phyloP scores from a whole-genome alignment of 2,797 vertebrate genomes.

The Echeneis naucrates region DNA sequence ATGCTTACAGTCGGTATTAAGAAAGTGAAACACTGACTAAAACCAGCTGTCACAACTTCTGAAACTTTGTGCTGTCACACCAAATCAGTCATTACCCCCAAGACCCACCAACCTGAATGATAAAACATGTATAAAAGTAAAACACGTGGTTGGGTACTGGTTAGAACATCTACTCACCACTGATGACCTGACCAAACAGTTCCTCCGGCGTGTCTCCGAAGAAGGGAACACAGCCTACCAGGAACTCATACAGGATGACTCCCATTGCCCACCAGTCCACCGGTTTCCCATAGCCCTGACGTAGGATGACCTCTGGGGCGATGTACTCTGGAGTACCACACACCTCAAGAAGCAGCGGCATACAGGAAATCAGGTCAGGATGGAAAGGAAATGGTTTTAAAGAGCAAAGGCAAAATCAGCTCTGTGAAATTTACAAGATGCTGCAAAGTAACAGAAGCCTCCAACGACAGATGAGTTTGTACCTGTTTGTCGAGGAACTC shows the following conservation, averaged over 20 bases:
- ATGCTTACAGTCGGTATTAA: no score
- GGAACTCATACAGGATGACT: slow-evolving; percentile 95
- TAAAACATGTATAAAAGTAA: no score
- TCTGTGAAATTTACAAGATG: background rate
- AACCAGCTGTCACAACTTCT: no score
- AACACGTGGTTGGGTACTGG: no score
- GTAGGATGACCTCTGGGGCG: slow-evolving; percentile 95
- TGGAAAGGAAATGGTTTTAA: background rate
- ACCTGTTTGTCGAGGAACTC: slow-evolving; percentile 98
- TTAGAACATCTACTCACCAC: slow-evolving; percentile 85
- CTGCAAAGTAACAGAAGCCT: background rate
- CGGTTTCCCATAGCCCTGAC: slow-evolving; percentile 97
- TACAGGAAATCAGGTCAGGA: background rate
- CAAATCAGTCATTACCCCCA: no score
- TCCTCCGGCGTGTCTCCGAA: slow-evolving; percentile 98
- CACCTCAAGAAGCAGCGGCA: slow-evolving; percentile 81
- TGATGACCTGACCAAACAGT: slow-evolving; percentile 98
- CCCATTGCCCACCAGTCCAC: slow-evolving; percentile 99
- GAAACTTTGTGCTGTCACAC: no score
- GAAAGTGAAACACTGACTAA: no score
- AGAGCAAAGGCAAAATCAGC: background rate
- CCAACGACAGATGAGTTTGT: background rate
- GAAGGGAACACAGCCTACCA: slow-evolving; percentile 96
- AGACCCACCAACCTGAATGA: no score
- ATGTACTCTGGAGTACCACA: slow-evolving; percentile 98